These are phyloP conservation scores for Helleia helle DNA, from an alignment of 2,888 invertebrate genomes.

Conservation along the genomic window DNA sequence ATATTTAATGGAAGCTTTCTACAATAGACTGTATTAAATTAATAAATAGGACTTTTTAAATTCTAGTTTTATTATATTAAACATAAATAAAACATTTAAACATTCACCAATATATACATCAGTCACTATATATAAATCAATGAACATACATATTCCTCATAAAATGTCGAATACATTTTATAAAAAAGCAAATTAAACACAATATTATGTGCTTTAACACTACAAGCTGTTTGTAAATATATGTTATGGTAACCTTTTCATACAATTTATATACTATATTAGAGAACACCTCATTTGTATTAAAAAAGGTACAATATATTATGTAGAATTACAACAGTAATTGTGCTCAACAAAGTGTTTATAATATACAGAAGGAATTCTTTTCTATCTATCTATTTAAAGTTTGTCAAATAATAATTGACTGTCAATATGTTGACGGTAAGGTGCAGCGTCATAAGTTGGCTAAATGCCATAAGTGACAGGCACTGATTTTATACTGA, in stretches of 20 bases:
- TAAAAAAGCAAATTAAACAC: too few relatives aligned
- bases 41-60: neutral
- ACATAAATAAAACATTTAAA: neutral
- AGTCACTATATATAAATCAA: neutral
- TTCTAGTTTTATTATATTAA: neutral
- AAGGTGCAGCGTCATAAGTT: neutral
- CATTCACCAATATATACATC: neutral
- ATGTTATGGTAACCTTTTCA: neutral
- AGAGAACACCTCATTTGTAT: too few relatives aligned
- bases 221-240: neutral
- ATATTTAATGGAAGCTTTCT: neutral
- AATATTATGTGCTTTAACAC: neutral
- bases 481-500: neutral
- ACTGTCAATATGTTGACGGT: neutral
- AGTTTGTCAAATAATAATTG: slow-evolving; percentile 1
- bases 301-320: neutral
- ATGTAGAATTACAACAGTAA: neutral
- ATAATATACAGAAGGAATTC: neutral
- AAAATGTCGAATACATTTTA: too few relatives aligned
- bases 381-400: neutral
- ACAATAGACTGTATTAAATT: neutral
- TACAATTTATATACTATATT: neutral
- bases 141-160: neutral
- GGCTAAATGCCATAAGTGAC: neutral
- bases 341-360: neutral